These are phyloP conservation scores for Camelus dromedarius DNA, from an alignment of 2,113 vertebrate genomes.

Conservation along the genomic window DNA sequence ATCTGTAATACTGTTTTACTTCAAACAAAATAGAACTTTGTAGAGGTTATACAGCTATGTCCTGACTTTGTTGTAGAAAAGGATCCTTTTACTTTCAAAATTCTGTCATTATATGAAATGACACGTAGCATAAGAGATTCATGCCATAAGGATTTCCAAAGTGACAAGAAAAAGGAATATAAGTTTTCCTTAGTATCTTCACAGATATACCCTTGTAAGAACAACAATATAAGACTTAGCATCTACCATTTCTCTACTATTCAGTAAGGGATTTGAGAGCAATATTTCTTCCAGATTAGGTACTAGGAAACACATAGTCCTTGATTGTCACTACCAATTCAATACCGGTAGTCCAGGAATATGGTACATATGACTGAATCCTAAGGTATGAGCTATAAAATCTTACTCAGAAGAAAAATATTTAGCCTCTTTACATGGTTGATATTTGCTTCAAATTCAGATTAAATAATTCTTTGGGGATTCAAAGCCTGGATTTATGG, in stretches of 20 bases:
- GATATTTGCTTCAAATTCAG: slow-evolving; percentile 51
- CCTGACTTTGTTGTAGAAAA: neutral
- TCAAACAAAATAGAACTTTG: neutral
- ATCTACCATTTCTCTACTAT: neutral
- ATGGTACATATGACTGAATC: slow-evolving; percentile 45
- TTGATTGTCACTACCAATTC: slow-evolving; percentile 71
- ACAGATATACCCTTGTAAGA: neutral
- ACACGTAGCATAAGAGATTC: neutral
- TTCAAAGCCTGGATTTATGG: slow-evolving; percentile 61
- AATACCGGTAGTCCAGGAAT: slow-evolving; percentile 65
- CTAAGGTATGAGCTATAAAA: slow-evolving; percentile 45
- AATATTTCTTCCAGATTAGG: slow-evolving; percentile 39
- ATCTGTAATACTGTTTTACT: neutral
- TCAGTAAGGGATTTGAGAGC: neutral
- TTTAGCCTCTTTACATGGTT: slow-evolving; percentile 51
- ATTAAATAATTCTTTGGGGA: slow-evolving; percentile 62
- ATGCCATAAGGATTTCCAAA: neutral
- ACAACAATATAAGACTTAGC: neutral
- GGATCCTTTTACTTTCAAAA: neutral
- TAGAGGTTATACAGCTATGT: neutral
- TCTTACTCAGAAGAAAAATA: slow-evolving; percentile 61
- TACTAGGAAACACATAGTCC: slow-evolving; percentile 41
- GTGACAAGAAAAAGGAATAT: neutral
- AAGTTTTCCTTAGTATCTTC: neutral
- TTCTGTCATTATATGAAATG: neutral